Percentiles rank a stretch among this genome's conserved stretches.
Evolutionary conservation across 2,888 invertebrate species (phyloP).

Genomic region (Drosophila borborema): DNA sequence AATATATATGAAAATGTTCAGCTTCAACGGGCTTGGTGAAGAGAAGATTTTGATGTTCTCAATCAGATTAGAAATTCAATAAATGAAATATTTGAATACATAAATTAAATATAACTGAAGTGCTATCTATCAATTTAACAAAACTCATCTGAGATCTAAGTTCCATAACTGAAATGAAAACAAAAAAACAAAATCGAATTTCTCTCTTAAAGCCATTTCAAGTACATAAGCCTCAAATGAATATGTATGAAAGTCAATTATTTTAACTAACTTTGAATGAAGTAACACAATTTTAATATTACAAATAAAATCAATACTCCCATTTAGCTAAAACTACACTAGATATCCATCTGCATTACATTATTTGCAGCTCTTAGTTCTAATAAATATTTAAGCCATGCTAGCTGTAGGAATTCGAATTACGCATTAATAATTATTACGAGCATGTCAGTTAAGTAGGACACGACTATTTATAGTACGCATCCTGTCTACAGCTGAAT

Average conservation of each 20-base stretch:
- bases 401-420: neutral
- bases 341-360: neutral
- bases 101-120: too few relatives aligned
- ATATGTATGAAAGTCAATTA: neutral
- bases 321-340: neutral
- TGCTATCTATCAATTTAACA: neutral
- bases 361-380: neutral
- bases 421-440: constrained; percentile 19
- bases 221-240: neutral
- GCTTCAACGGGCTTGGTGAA: too few relatives aligned
- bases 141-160: too few relatives aligned
- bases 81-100: neutral
- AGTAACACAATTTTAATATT: neutral
- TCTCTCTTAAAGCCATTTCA: too few relatives aligned
- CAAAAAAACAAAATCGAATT: too few relatives aligned
- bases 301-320: neutral
- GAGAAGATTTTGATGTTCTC: fast-evolving
- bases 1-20: too few relatives aligned
- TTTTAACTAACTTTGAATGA: neutral
- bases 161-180: too few relatives aligned
- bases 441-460: constrained; percentile 1
- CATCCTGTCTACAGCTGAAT: neutral
- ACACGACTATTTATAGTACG: constrained; percentile 4
- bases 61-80: neutral
- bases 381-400: too few relatives aligned